A percentile compares a stretch with the other conserved stretches of the same genome.
These are phyloP conservation scores for Pelagia noctiluca DNA, from an alignment of 30 jellyfish, hydroid and myxozoan genomes.

Conservation along the genomic window DNA sequence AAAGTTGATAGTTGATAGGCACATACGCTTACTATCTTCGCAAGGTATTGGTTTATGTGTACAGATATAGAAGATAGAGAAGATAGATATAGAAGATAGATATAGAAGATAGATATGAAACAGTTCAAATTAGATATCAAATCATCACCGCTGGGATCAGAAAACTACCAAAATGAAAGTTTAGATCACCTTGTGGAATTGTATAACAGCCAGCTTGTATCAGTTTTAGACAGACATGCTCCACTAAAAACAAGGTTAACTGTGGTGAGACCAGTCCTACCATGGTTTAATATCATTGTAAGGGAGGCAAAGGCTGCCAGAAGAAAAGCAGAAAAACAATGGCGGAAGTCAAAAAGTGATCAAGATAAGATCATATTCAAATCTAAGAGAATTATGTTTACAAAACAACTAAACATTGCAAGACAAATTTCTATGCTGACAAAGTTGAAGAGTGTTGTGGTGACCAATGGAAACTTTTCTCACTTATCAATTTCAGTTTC, in stretches of 20 bases:
- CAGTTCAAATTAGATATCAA: slow-evolving; percentile 40
- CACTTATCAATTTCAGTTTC: neutral
- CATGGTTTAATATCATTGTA: slow-evolving; percentile 24
- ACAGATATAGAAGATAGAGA: too few species aligned
- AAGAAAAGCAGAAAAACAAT: slow-evolving; percentile 15
- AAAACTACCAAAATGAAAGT: slow-evolving; percentile 18
- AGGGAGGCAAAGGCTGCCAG: slow-evolving; percentile 14
- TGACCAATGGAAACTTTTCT: slow-evolving; percentile 21
- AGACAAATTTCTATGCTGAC: slow-evolving; percentile 18
- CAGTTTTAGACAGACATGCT: slow-evolving; percentile 38
- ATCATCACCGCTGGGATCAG: slow-evolving; percentile 51
- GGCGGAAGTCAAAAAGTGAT: slow-evolving; percentile 12
- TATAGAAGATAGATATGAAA: slow-evolving; percentile 27
- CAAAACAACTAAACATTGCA: slow-evolving; percentile 8
- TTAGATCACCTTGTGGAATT: slow-evolving; percentile 22
- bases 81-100: too few species aligned
- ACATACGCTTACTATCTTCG: too few species aligned
- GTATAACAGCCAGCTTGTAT: slow-evolving; percentile 39
- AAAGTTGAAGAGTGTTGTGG: neutral
- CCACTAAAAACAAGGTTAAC: slow-evolving; percentile 10
- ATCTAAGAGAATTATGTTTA: neutral
- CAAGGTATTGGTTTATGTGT: too few species aligned
- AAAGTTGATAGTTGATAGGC: too few species aligned
- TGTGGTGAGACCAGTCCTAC: slow-evolving; percentile 22
- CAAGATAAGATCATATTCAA: neutral